Conservation (phyloP, 2,888 invertebrate species). For the Doris montereyensis region DNA sequence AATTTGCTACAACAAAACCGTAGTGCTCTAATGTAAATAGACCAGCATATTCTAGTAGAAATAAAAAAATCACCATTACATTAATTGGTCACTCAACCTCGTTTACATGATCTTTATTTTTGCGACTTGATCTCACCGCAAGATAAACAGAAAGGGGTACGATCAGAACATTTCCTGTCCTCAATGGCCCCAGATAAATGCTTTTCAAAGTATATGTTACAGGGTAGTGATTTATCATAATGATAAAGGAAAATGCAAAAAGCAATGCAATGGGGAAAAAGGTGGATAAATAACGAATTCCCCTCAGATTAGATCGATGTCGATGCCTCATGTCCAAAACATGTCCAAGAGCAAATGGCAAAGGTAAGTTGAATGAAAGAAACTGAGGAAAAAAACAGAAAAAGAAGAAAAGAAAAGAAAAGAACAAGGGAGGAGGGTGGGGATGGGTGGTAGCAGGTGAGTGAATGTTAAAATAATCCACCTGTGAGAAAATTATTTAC, state of each 20-base stretch:
- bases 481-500: no score
- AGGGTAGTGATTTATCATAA: conserved; percentile 79
- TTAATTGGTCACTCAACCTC: not conserved
- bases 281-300: conserved; percentile 46
- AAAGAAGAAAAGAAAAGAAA: no score
- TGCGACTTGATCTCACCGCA: conserved; percentile 17
- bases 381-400: no score
- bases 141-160: conserved; percentile 72
- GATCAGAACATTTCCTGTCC: conserved; percentile 85
- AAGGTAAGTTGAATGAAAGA: conserved; percentile 83
- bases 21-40: no score
- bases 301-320: conserved; percentile 43
- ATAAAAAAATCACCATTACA: no score
- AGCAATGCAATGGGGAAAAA: conserved; percentile 55
- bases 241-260: conserved; percentile 78
- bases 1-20: no score
- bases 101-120: conserved; percentile 12
- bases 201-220: conserved; percentile 86
- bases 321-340: conserved; percentile 77
- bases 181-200: conserved; percentile 83
- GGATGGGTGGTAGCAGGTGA: no score
- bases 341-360: conserved; percentile 82
- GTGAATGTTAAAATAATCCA: no score
- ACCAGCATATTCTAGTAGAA: no score
- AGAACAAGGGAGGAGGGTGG: no score